Evolutionary conservation across 2,888 invertebrate species (phyloP), one percentile per base, ranked within the genome.

Genomic region (Dolichopus griseipennis): DNA sequence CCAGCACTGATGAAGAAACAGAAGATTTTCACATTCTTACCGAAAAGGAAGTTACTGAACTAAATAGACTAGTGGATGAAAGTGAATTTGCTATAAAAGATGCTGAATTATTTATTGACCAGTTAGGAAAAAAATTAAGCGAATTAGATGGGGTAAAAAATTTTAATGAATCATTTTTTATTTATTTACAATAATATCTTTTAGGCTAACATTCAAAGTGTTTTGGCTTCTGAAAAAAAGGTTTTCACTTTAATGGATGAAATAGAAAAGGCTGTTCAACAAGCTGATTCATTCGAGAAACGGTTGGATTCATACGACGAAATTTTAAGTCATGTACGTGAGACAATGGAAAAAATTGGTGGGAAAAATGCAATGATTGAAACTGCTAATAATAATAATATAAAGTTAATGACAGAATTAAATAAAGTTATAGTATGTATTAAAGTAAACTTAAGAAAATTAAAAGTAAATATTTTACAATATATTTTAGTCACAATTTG

Each of bases 81-180:
- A 93, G 92, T 76, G 90, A 93, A 78, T 90, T 90, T 79, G 94
- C 92, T n/a, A 92, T 95, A 70, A 90, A 92, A 75, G 89, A 96
- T 85, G 92, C 96, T 69, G 91, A 85, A 83, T 86, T 83, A 75
- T 90, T 84, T 78, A 90, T 87, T 84, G 93, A 90, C 79, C 90
- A 89, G 76, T 84, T 90, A 52, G 91, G 91, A 5, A 90, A 90
- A 76, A 93, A 95, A 77, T 83, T 97, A 67, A 93, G 93, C 41
- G 85, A 90, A 72, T 83, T 95, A 62, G 95, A 95, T 84, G 92
- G 92, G 73, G 90, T 90, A 81, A 78, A 82, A 74, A 20, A 67
- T n/a, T 33, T 27, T n/a, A n/a, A n/a, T n/a, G 20, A 37, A 27
- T 27, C 27, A 64, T 10, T 7, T 10, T 7, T 37, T 33, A 65